Base-by-base conservation (phyloP, 2,797 vertebrate genomes). In the Pogonophryne albipinna region DNA sequence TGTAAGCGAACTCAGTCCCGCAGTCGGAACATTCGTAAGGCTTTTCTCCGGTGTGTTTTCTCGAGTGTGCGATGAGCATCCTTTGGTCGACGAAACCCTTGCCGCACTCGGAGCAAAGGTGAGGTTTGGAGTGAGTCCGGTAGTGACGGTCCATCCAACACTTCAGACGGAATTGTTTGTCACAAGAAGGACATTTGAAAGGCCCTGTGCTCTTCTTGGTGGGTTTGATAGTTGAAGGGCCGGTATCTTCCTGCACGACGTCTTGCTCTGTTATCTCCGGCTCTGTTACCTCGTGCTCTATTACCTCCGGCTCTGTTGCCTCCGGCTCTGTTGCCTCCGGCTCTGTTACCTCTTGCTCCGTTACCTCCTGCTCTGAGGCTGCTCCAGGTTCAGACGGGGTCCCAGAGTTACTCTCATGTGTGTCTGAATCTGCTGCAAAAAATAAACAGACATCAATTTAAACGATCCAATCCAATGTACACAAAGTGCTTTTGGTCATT, bases 11-110 rank as follows among this genome's bases (percentile, higher is more conserved):
- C 61, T 76, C 76, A 0, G 84, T 89, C 10, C 83, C 89, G 0
- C 92, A 93, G 23, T 90, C 83, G 0, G 70, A 52, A 59, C 92
- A 93, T 41, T 51, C 72, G 84, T 86, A 81, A 2, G 76, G 84
- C 46, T 91, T 89, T 65, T 90, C 86, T 17, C 90, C 88, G 0
- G 85, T 90, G 91, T 93, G 92, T 6, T 71, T 81, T 0, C 81
- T 75, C 0, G 63, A 70, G 20, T 93, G 92, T 1, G 85, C 84
- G 0, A n/a, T n/a, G 4, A 93, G 86, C 6, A 74, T 84, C 2
- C 17, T 56, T 3, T 63, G 76, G 2, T 52, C 76, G 0, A 90
- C 69, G 11, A 92, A 92, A 11, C 89, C 47, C 20, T 87, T 92
- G 19, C 89, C 88, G 4, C 90, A 93, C 45, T 90, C 79, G 0